Evolutionary conservation across 1,140 invertebrate species (phyloP).

Genomic region (Hylaeus volcanicus): DNA sequence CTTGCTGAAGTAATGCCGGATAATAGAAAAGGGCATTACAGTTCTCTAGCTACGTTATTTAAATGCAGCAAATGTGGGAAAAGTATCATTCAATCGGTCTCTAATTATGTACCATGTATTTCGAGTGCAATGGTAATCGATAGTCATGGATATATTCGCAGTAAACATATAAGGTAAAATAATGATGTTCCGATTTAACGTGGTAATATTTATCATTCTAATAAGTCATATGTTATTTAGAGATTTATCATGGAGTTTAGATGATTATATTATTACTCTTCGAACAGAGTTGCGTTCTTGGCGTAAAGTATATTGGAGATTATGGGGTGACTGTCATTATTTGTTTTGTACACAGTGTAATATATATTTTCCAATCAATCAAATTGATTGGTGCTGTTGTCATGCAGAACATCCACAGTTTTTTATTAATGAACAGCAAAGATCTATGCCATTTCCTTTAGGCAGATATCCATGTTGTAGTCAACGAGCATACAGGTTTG

Average conservation of each 20-base stretch:
- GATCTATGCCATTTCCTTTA: conserved; percentile 83
- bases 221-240: conserved; percentile 75
- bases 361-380: conserved; percentile 87
- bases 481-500: conserved; percentile 89
- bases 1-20: conserved; percentile 87
- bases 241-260: conserved; percentile 91
- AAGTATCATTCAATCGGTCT: conserved; percentile 83
- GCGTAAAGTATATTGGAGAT: conserved; percentile 94
- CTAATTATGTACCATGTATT: conserved; percentile 85
- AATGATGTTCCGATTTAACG: conserved; percentile 24
- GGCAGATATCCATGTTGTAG: conserved; percentile 93
- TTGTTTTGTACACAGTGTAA: conserved; percentile 88
- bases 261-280: conserved; percentile 88
- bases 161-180: conserved; percentile 84
- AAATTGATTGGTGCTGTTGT: conserved; percentile 90
- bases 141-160: conserved; percentile 85
- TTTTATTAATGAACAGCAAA: conserved; percentile 85
- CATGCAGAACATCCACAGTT: conserved; percentile 89
- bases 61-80: conserved; percentile 85
- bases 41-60: conserved; percentile 88
- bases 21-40: conserved; percentile 88
- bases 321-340: conserved; percentile 94
- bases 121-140: conserved; percentile 86
- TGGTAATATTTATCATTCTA: conserved; percentile 20
- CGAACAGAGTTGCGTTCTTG: conserved; percentile 90